Base-by-base conservation (phyloP, 2,113 vertebrate species). In the Oncorhynchus keta region DNA sequence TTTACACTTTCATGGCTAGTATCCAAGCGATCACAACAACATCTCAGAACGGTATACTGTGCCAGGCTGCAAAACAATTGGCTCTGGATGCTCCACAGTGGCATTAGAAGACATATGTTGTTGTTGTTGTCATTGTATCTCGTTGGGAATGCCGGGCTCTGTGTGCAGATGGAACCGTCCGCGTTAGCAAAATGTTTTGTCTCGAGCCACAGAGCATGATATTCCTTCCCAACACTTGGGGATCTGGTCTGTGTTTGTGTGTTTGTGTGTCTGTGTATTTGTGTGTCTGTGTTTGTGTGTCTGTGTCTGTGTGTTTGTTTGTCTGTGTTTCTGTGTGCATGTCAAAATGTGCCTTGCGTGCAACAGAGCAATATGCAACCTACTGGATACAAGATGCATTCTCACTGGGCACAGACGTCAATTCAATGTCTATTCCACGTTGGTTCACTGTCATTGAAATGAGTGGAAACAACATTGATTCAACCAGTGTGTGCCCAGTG, bases 1-100 rank as follows among this genome's bases (percentile, higher is more conserved):
- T 11, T 13, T 28, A 20, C 5, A 1, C 1, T 77, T 77, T 72
- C 48, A 61, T 48, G 4, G 12, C 61, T 59, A 59, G 35, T 61
- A 59, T 87, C 79, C 79, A 77, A 65, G 65, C 18, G 68, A 80
- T 72, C 14, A 64, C 28, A 83, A 65, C 77, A 76, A 75, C 69
- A 26, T 35, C 65, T 76, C 0, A 48, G 30, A 75, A 48, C 4
- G 30, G 64, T 57, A 48, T 30, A 18, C 51, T 18, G 14, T 18
- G 51, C 9, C 39, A 45, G 39, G 67, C 75, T 86, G 83, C 84
- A 78, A 80, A 80, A 74, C 76, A 76, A 64, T 22, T 24, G 67
- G 70, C 67, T 68, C 32, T 16, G 14, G 16, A 32, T 8, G 32
- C 30, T 39, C 24, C 49, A 39, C 12, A 1, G 0, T 24, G 49